Evolutionary conservation across 2,797 vertebrate genomes (phyloP).

Genomic region (Borostomias antarcticus): DNA sequence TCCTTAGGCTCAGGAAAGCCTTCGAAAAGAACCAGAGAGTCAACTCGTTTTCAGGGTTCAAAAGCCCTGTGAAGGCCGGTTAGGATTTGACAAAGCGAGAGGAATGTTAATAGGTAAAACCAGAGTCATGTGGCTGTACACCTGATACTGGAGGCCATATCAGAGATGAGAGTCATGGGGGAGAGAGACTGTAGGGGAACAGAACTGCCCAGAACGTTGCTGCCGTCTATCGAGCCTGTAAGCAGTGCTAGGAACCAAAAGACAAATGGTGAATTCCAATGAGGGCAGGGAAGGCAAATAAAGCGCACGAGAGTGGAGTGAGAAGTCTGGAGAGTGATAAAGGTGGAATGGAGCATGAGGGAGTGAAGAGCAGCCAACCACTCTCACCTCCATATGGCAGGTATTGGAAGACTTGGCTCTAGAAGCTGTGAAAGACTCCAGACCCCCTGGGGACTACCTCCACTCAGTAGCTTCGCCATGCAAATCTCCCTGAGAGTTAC

Average conservation of each 20-base stretch:
- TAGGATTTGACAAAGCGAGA: conserved; percentile 61
- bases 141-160: background rate
- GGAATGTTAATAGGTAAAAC: conserved; percentile 53
- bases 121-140: conserved; percentile 17
- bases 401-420: background rate
- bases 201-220: background rate
- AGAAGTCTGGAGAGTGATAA: background rate
- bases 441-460: background rate
- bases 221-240: background rate
- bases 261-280: background rate
- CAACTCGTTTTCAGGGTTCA: conserved; percentile 56
- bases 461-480: background rate
- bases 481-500: background rate
- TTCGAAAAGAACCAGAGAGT: conserved; percentile 29
- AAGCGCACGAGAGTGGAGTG: background rate
- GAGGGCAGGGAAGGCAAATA: background rate
- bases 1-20: conserved; percentile 16
- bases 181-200: background rate
- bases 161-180: background rate
- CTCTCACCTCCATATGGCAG: background rate
- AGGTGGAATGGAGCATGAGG: background rate
- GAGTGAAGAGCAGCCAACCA: background rate
- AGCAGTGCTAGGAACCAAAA: background rate
- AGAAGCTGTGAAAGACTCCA: background rate
- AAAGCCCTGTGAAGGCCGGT: conserved; percentile 47